These are phyloP conservation scores for Stenichneumon culpator DNA, from an alignment of 2,888 invertebrate species.

Conservation along the genomic window DNA sequence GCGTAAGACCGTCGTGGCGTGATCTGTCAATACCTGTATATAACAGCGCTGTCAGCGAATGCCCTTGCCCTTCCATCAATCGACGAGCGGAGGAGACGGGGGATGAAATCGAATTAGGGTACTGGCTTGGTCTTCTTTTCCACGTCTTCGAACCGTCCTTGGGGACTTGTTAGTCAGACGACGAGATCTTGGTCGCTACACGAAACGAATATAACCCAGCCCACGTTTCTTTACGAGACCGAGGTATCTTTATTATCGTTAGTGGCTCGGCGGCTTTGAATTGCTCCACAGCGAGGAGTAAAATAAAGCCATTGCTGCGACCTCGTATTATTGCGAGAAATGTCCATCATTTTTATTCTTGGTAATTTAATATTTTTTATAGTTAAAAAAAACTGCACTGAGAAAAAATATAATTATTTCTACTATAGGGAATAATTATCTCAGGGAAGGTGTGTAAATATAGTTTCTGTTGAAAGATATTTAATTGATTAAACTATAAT, in stretches of 20 bases:
- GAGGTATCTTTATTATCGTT: neutral
- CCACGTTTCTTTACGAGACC: neutral
- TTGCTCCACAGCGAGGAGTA: neutral
- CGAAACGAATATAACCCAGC: neutral
- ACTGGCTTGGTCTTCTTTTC: neutral
- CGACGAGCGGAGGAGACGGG: conserved; percentile 1
- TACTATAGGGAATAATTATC: too few relatives aligned
- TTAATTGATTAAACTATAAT: too few relatives aligned
- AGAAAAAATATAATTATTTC: neutral
- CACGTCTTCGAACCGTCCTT: neutral
- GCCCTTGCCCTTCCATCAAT: neutral
- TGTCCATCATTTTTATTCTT: neutral
- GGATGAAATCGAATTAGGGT: conserved; percentile 27
- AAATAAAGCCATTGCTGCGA: neutral
- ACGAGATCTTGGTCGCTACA: neutral
- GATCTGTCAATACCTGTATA: neutral
- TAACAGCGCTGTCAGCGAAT: neutral
- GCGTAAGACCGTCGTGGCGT: neutral
- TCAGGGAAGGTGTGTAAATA: neutral
- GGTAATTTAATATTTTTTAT: neutral
- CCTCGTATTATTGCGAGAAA: neutral
- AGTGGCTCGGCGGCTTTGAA: neutral
- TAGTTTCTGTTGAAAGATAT: too few relatives aligned
- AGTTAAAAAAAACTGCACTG: neutral
- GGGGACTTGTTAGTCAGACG: conserved; percentile 1